Base-by-base conservation (phyloP, 2,888 invertebrate species). In the Lochmaea capreae region DNA sequence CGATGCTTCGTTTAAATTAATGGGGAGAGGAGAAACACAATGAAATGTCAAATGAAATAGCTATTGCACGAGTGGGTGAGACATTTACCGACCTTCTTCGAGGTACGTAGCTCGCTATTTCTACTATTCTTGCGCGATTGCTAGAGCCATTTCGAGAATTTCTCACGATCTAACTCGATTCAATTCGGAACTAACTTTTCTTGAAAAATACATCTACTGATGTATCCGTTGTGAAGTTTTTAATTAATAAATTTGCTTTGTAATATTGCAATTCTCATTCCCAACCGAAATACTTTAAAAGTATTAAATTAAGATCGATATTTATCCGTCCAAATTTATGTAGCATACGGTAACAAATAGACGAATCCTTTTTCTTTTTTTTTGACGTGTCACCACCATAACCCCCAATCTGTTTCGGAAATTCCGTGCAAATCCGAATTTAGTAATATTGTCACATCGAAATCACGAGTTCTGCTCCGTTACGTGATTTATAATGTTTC, bases 401-500 rank as follows among this genome's bases (percentile, higher is more conserved):
- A 69, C 62, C 70, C 33, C 22, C 63, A 70, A 70, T 70, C 57
- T 65, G 70, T 70, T 43, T 39, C 26, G 63, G 70, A 62, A 69
- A 63, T 42, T 26, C 39, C 63, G 43, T 14, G 79, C 75, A 72
- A 70, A 73, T 76, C 71, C 76, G 69, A 75, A 78, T 78, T 83
- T 78, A 79, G 80, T 79, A 78, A 81, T 82, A 81, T 79, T 81
- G 83, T 82, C 82, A 83, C 82, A 84, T 83, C 83, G 83, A 79
- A 81, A 83, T 84, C 84, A 84, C 82, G 84, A 80, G 80, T 82
- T 79, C 76, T 78, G 81, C 82, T 83, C 82, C 81, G 83, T 84
- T 83, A 83, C 81, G 82, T 85, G 85, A 85, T 85, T 85, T 85
- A 85, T 85, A 83, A 82, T 80, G 75, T 80, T 77, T 72, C 73